These are phyloP conservation scores for Lutraria rhynchaena DNA, from an alignment of 1,140 invertebrate species.

Conservation along the genomic window DNA sequence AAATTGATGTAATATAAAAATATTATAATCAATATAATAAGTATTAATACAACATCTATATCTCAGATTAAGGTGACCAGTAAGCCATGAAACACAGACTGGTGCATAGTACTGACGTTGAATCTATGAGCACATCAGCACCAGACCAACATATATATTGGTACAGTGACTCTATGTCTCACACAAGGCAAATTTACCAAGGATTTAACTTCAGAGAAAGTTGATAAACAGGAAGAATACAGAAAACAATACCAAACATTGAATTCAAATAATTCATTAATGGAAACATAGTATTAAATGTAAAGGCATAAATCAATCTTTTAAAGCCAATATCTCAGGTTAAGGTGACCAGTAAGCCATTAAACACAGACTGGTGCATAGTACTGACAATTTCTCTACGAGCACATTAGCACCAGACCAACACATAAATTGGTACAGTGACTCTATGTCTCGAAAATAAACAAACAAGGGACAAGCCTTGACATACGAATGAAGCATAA, in stretches of 20 bases:
- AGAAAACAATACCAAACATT: too few relatives aligned
- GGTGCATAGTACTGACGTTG: slow-evolving; percentile 1
- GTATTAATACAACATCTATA: too few relatives aligned
- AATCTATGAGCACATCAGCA: not conserved
- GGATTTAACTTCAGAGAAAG: too few relatives aligned
- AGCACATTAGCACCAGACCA: slow-evolving; percentile 29
- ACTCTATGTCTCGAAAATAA: slow-evolving; percentile 14
- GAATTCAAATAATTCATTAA: too few relatives aligned
- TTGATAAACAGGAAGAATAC: too few relatives aligned
- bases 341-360: slow-evolving; percentile 2
- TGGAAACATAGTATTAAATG: too few relatives aligned
- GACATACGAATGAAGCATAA: too few relatives aligned
- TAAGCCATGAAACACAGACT: not conserved
- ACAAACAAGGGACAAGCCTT: too few relatives aligned
- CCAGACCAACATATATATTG: slow-evolving; percentile 2
- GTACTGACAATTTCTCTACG: slow-evolving; percentile 5
- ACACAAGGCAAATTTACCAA: too few relatives aligned
- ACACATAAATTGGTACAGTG: slow-evolving; percentile 19
- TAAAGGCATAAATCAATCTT: too few relatives aligned
- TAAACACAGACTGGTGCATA: slow-evolving; percentile 20
- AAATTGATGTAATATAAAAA: too few relatives aligned
- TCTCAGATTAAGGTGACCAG: not conserved
- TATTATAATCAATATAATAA: too few relatives aligned
- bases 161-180: slow-evolving; percentile 20
- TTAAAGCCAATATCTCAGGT: not conserved